Percentiles rank a stretch among this genome's conserved stretches.
These are phyloP conservation scores for Charina bottae DNA, from an alignment of 2,113 vertebrate species.

Conservation along the genomic window DNA sequence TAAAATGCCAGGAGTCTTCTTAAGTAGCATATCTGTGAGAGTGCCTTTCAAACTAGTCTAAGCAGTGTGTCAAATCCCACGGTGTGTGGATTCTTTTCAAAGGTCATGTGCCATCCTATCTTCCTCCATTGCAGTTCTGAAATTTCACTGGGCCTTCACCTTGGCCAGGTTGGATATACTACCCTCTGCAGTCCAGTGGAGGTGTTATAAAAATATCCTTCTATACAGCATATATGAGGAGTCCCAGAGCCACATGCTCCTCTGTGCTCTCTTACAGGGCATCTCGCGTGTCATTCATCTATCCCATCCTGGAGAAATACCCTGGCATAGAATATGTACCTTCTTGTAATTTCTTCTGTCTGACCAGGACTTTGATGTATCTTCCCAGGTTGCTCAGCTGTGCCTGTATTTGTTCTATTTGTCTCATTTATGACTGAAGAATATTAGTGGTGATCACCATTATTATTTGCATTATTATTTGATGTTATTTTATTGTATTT, in stretches of 20 bases:
- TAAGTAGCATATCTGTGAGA: background rate
- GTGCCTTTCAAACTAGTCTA: background rate
- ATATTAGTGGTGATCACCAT: background rate
- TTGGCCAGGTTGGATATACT: background rate
- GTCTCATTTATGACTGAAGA: background rate
- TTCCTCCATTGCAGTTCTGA: background rate
- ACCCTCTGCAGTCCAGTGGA: background rate
- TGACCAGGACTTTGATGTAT: background rate
- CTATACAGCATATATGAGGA: too few species aligned
- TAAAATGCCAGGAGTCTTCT: background rate
- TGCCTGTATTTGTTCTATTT: background rate
- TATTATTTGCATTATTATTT: background rate
- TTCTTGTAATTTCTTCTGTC: background rate
- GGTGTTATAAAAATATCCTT: too few species aligned
- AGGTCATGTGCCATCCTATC: background rate
- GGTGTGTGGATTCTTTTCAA: background rate
- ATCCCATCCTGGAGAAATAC: background rate
- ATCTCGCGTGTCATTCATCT: background rate
- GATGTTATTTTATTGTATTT: background rate
- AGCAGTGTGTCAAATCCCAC: background rate
- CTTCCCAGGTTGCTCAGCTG: background rate
- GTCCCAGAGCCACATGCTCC: background rate
- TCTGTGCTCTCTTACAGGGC: background rate
- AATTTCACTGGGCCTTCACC: background rate
- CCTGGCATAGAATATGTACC: background rate